Evolutionary conservation across 2,888 invertebrate genomes (phyloP).

Genomic region (Diaphora mendica): DNA sequence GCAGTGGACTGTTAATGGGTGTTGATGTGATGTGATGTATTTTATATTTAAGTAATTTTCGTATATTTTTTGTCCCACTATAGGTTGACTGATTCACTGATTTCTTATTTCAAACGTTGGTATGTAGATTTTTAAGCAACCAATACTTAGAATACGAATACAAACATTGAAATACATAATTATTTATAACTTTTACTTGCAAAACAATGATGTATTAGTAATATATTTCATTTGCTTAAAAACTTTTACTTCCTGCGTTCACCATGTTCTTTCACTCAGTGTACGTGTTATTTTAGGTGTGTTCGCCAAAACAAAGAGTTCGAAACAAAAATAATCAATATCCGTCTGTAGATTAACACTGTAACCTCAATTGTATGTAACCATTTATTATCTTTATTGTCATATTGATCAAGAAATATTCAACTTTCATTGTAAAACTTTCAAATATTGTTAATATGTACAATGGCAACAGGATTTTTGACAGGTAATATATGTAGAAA

Average conservation of each 20-base stretch:
- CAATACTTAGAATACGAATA: not conserved
- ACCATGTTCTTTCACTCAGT: constrained; percentile 17
- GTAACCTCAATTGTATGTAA: constrained; percentile 15
- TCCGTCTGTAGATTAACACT: constrained; percentile 13
- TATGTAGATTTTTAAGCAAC: not conserved
- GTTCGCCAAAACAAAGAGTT: constrained; percentile 17
- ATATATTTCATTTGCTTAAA: constrained; percentile 26
- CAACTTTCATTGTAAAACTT: constrained; percentile 18
- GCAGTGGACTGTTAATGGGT: too few species aligned
- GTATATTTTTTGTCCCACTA: not conserved
- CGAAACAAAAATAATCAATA: constrained; percentile 18
- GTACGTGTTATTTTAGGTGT: constrained; percentile 8
- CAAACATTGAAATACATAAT: not conserved
- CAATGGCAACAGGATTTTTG: constrained; percentile 24
- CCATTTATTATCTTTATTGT: constrained; percentile 14
- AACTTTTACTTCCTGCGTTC: constrained; percentile 18
- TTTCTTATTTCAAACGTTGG: not conserved
- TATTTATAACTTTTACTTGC: constrained; percentile 11
- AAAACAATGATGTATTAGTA: constrained; percentile 20
- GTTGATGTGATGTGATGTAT: too few species aligned
- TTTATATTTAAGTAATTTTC: too few species aligned
- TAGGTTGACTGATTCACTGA: not conserved
- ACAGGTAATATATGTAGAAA: constrained; percentile 24
- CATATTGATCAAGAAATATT: constrained; percentile 16
- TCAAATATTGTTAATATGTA: constrained; percentile 8